Base-by-base conservation (phyloP, 2,888 invertebrate genomes). In the Diplolepis rosae region DNA sequence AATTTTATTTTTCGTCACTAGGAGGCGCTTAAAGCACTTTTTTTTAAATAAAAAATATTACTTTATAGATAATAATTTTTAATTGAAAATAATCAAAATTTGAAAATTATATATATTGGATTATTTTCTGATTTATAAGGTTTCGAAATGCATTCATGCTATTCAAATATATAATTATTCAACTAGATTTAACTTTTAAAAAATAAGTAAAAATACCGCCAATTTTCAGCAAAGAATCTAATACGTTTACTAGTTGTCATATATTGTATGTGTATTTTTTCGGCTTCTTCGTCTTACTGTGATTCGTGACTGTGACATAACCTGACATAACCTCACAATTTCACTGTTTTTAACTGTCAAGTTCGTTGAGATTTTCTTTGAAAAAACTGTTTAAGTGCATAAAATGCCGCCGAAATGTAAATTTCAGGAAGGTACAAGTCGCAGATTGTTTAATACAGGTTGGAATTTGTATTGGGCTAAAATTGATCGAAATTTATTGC, bases 391-490 rank as follows among this genome's bases (percentile, higher is more conserved):
- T 61, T 39, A 22, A n/a, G 24, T 13, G 13, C 3, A 22, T 22
- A 79, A 86, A 83, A 91, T 92, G 91, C 93, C 92, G 82, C 93
- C 93, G 70, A 94, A 93, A 87, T 90, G 92, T 76, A 94, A 94
- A 88, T 95, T 94, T 90, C 90, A 92, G 32, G 94, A 94, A 91
- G 94, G 94, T 94, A 89, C 82, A 68, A 76, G 69, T 39, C 67
- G 68, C 42, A 32, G 56, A 54, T 65, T 73, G 39, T 27, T 73
- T 50, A 45, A 13, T 66, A 71, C 50, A 35, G 32, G 50, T 45
- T 50, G 35, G 65, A 65, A 66, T 68, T 61, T 42, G 27, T 15
- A 50, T 56, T 61, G 39, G 61, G 61, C 24, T 39, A n/a, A 61
- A 39, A 24, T 61, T 61, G 35, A 35, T 35, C 24, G 61, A 39